phyloP scores from a whole-genome alignment of 2,113 vertebrate genomes.

The Triplophysa siluroides region DNA sequence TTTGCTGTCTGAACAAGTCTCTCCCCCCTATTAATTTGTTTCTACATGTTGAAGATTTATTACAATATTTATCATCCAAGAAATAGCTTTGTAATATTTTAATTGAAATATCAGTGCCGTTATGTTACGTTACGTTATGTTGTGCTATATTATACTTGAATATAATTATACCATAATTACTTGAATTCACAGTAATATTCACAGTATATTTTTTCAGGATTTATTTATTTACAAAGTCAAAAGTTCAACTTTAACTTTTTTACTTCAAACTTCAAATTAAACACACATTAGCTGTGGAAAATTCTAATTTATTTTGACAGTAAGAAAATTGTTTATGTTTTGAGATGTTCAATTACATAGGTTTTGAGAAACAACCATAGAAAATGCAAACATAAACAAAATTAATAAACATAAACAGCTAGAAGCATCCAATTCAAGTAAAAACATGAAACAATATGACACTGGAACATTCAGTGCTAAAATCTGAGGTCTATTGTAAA shows the following conservation, averaged over 20 bases:
- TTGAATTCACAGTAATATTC: not conserved
- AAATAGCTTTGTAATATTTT: not conserved
- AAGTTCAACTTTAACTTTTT: conserved; percentile 28
- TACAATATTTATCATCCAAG: not conserved
- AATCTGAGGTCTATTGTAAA: conserved; percentile 39
- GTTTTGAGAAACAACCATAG: not conserved
- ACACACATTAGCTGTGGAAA: not conserved
- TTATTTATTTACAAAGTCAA: not conserved
- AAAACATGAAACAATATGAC: conserved; percentile 39
- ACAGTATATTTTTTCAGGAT: not conserved
- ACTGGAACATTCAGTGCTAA: conserved; percentile 30
- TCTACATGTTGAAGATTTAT: not conserved
- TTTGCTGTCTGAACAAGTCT: too few relatives aligned
- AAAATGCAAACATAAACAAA: not conserved
- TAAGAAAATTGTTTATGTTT: not conserved
- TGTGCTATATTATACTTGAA: too few relatives aligned
- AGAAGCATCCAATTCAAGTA: conserved; percentile 69
- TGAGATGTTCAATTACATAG: conserved; percentile 1
- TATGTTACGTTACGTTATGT: too few relatives aligned
- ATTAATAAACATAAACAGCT: conserved; percentile 41
- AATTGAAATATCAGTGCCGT: too few relatives aligned
- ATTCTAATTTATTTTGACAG: not conserved
- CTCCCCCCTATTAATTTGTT: not conserved
- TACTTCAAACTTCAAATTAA: conserved; percentile 5
- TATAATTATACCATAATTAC: too few relatives aligned